A percentile compares a stretch with the other conserved stretches of the same genome.
Conservation (phyloP, 1,140 invertebrate genomes). For the Microplitis mediator region DNA sequence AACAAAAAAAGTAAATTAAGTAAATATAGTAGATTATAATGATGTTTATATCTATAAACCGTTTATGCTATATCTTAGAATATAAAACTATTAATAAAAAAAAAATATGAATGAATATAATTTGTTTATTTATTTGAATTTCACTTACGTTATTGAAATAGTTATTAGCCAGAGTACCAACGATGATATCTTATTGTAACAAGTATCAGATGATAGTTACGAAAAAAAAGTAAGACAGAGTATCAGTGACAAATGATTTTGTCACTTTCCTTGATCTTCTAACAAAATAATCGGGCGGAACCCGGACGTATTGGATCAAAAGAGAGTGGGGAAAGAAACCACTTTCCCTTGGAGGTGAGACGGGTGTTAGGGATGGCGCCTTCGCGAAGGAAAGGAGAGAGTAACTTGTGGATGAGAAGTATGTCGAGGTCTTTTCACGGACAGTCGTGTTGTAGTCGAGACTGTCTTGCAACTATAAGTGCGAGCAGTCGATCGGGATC, state of each 20-base stretch:
- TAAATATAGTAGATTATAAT: too few species aligned
- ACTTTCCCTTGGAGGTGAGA: constrained; percentile 57
- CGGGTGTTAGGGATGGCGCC: constrained; percentile 47
- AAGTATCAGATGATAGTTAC: background rate
- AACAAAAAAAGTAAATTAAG: too few species aligned
- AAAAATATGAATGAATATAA: too few species aligned
- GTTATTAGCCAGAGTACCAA: too few species aligned
- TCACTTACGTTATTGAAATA: too few species aligned
- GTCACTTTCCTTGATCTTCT: background rate
- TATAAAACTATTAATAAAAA: too few species aligned
- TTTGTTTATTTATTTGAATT: too few species aligned
- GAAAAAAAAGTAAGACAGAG: background rate
- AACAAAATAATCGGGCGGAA: constrained; percentile 8
- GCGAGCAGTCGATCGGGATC: constrained; percentile 28
- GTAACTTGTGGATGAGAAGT: constrained; percentile 48
- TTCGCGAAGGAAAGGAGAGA: constrained; percentile 51
- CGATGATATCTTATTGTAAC: background rate
- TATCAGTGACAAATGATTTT: background rate
- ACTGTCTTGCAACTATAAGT: constrained; percentile 42
- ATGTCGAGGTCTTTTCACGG: constrained; percentile 64
- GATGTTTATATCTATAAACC: too few species aligned
- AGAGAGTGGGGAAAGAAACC: constrained; percentile 44
- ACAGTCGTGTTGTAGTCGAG: constrained; percentile 53
- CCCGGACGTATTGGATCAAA: constrained; percentile 10
- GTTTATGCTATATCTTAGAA: too few species aligned